Evolutionary conservation across 2,113 vertebrate genomes (phyloP), one percentile per base, ranked within the genome.

Genomic region (Speoplatyrhinus poulsoni): DNA sequence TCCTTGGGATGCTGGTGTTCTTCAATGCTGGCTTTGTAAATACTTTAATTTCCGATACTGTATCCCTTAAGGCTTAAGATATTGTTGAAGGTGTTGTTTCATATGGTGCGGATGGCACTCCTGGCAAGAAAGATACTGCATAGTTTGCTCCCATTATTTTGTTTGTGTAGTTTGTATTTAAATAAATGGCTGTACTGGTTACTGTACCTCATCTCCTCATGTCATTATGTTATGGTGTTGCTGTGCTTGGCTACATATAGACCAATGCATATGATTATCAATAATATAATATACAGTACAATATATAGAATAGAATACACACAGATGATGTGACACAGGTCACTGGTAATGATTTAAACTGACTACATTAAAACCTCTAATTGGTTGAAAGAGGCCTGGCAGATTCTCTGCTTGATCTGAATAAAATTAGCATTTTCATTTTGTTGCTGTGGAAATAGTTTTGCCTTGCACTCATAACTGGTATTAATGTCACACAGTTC

Each of bases 21-120:
- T 11, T 26, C 16, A 52, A 75, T 71, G 47, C 41, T 16, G 65
- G 76, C 65, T 67, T 81, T 79, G n/a, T 55, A 84, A 80, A 83
- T 73, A 60, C 63, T 85, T 87, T 87, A 57, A 87, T 90, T 88
- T 87, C 81, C 70, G 70, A 84, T 70, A 72, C 73, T 62, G 65
- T 74, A 87, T 85, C 82, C 76, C 46, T 50, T 66, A 17, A 62
- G 72, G 63, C 60, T 61, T 46, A 13, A 65, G 54, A 62, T 58
- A 60, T 83, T 67, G 53, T 73, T 69, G 55, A 72, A 72, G 26
- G 63, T 75, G 75, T 87, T 71, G 26, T 85, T 85, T 77, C 70
- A 75, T 78, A 64, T 73, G 74, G 56, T 75, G 60, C 54, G 12
- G 15, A 74, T 26, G 59, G 46, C 7, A 50, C 6, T 0, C 3